Evolutionary conservation across 2,797 vertebrate genomes (phyloP), one percentile per base, ranked within the genome.

Genomic region (Crenuchus spilurus): DNA sequence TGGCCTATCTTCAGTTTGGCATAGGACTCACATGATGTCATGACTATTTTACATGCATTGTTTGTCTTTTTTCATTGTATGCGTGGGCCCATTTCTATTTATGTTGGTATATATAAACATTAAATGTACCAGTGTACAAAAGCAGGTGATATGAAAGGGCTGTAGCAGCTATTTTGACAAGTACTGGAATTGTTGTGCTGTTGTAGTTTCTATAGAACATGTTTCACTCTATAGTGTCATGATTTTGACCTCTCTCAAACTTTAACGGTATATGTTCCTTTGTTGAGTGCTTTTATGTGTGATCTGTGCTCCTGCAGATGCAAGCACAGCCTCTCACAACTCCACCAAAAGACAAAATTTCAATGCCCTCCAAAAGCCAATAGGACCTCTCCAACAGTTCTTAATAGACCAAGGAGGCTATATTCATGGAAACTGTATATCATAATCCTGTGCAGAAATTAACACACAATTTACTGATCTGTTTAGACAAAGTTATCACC

Each of bases 1-100:
- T 84, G 85, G 77, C 88, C 84, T 83, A 52, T 87, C 79, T 88
- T 85, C 84, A 87, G 87, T 84, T 82, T 83, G 80, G 83, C 83
- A 82, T 75, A 80, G 75, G 81, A 80, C 86, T 89, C 76, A 80
- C 84, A 81, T 88, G 84, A 82, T 80, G 86, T 74, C 67, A 76
- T 87, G 80, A 74, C 74, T 78, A 66, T 82, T 70, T 76, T 62
- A 48, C 4, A 30, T 67, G 44, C 62, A 80, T 58, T 75, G 63
- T 80, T 77, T 48, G 60, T 75, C 41, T 33, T 76, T 82, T 87
- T 79, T 83, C 72, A 78, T 72, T 82, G 79, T 75, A 76, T 78
- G 73, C 78, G 78, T 83, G 57, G 79, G 54, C 83, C 71, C 83
- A 77, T 51, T 55, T 42, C 37, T 37, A 33, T 44, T 55, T 58